A percentile compares a stretch with the other conserved stretches of the same genome.
These are phyloP conservation scores for Calyptommatus sinebrachiatus DNA, from an alignment of 2,113 vertebrate genomes.

Conservation along the genomic window DNA sequence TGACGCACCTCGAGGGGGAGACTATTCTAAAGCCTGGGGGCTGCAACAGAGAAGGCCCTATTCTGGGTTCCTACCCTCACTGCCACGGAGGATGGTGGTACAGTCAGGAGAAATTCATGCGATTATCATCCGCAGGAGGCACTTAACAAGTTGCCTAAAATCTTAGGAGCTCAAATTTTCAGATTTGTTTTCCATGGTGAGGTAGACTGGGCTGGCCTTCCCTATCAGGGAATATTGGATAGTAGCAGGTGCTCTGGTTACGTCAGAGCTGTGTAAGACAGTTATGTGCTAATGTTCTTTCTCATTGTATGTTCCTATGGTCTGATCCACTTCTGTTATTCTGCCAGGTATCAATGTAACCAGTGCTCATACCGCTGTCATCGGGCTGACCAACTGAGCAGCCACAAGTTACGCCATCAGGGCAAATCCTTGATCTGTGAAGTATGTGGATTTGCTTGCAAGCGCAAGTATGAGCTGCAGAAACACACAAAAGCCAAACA, in stretches of 20 bases:
- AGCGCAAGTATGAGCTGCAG: constrained; percentile 91
- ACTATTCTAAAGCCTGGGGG: too few species aligned
- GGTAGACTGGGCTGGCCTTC: too few species aligned
- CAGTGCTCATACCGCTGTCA: constrained; percentile 93
- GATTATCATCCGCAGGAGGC: background rate
- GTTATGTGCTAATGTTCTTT: too few species aligned
- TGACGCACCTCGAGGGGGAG: too few species aligned
- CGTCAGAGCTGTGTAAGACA: background rate
- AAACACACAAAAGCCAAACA: constrained; percentile 92
- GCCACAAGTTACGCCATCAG: constrained; percentile 95
- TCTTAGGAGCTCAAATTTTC: too few species aligned
- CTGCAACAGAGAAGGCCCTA: too few species aligned
- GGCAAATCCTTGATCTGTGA: constrained; percentile 93
- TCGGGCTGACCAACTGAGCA: constrained; percentile 92
- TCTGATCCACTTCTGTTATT: background rate
- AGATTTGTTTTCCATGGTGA: too few species aligned
- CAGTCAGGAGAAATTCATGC: too few species aligned
- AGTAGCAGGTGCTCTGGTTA: background rate
- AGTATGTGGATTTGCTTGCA: constrained; percentile 92
- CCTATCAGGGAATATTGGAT: background rate
- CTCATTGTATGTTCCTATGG: background rate
- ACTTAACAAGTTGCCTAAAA: too few species aligned
- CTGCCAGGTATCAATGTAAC: constrained; percentile 87
- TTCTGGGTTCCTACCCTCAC: too few species aligned
- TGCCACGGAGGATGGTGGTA: too few species aligned